phyloP scores from a whole-genome alignment of 2,888 invertebrate genomes.

The Caenorhabditis japonica region DNA sequence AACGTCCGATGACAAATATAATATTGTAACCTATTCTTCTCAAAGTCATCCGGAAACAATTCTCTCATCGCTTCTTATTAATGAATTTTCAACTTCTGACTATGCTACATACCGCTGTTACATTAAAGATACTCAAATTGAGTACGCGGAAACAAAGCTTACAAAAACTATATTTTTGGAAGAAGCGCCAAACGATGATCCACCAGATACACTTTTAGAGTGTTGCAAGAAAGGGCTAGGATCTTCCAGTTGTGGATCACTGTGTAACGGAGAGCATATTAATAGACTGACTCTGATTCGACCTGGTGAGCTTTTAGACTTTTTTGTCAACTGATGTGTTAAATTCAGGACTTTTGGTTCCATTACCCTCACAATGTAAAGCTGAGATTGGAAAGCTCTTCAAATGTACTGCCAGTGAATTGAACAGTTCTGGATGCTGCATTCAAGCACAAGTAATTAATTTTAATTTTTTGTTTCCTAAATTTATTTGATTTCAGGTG shows the following conservation, averaged over 20 bases:
- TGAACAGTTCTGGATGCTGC: constrained; percentile 57
- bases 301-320: constrained; percentile 26
- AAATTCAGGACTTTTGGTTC: neutral
- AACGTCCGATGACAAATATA: neutral
- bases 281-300: neutral
- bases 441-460: constrained; percentile 45
- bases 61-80: constrained; percentile 48
- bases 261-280: constrained; percentile 11
- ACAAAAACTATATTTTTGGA: neutral
- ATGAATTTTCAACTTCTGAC: constrained; percentile 22
- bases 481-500: constrained; percentile 39
- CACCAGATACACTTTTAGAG: constrained; percentile 55
- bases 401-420: constrained; percentile 41
- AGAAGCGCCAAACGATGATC: constrained; percentile 8
- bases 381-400: constrained; percentile 52
- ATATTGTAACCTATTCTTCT: constrained; percentile 5
- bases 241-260: constrained; percentile 39
- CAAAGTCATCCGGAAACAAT: constrained; percentile 1
- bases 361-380: constrained; percentile 29
- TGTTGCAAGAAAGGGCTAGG: constrained; percentile 51
- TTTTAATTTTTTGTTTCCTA: neutral
- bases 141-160: constrained; percentile 35
- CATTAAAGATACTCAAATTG: constrained; percentile 39
- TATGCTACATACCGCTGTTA: constrained; percentile 49
- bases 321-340: neutral